A percentile compares a stretch with the other conserved stretches of the same genome.
phyloP scores from a whole-genome alignment of 2,113 vertebrate species.

The Phrynocephalus versicolor region DNA sequence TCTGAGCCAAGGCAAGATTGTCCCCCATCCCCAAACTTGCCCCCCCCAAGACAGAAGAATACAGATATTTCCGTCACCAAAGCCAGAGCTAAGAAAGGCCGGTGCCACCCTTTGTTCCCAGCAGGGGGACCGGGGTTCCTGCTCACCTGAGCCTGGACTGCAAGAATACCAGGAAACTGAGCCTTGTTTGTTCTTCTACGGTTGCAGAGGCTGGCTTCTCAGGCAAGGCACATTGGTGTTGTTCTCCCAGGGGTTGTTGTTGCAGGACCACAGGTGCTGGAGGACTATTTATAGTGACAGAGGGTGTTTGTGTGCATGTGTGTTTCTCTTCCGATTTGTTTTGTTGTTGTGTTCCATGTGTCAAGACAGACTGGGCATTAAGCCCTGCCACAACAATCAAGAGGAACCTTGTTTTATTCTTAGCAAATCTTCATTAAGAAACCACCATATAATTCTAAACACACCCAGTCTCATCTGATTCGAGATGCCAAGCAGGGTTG shows the following conservation, averaged over 20 bases:
- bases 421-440: not conserved
- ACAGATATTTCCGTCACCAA: not conserved
- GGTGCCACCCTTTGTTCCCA: not conserved
- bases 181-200: not conserved
- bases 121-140: not conserved
- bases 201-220: not conserved
- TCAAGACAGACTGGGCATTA: not conserved
- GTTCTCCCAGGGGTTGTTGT: not conserved
- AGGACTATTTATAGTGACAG: not conserved
- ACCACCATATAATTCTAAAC: too few species aligned
- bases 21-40: not conserved
- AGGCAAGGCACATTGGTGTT: not conserved
- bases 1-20: not conserved
- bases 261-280: not conserved
- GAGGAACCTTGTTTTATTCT: not conserved
- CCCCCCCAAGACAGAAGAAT: constrained; percentile 1
- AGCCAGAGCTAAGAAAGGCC: not conserved
- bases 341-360: constrained; percentile 1
- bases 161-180: not conserved
- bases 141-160: not conserved
- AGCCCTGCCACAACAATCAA: constrained; percentile 7
- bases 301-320: not conserved
- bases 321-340: not conserved
- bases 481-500: too few species aligned
- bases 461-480: too few species aligned